These are phyloP conservation scores for Bicyclus anynana DNA, from an alignment of 1,140 invertebrate species.

Conservation along the genomic window DNA sequence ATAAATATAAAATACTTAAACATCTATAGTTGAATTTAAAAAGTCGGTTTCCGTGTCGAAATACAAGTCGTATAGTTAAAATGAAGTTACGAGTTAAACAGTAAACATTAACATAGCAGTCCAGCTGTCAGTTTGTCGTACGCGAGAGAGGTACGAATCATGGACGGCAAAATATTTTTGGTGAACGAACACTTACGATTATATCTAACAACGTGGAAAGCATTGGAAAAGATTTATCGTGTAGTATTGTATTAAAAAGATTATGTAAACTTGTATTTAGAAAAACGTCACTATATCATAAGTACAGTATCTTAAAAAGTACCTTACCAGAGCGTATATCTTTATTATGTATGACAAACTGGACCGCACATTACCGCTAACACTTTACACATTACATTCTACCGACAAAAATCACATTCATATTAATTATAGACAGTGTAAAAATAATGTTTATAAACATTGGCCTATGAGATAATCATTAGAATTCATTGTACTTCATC, in stretches of 20 bases:
- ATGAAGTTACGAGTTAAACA: constrained; percentile 36
- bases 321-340: constrained; percentile 17
- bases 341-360: constrained; percentile 25
- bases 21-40: constrained; percentile 52
- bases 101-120: constrained; percentile 46
- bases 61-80: constrained; percentile 55
- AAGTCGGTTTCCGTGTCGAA: constrained; percentile 59
- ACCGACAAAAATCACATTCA: constrained; percentile 70
- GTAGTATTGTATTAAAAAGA: constrained; percentile 11
- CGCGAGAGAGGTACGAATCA: constrained; percentile 39
- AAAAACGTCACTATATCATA: constrained; percentile 14
- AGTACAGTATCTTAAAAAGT: constrained; percentile 15
- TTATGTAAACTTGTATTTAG: constrained; percentile 19
- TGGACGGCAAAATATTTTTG: constrained; percentile 73
- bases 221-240: constrained; percentile 18
- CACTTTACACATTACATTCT: constrained; percentile 44
- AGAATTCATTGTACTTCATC: constrained; percentile 73
- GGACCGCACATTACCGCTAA: constrained; percentile 57
- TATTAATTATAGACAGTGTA: constrained; percentile 69
- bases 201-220: constrained; percentile 18
- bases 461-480: constrained; percentile 68
- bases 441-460: constrained; percentile 75
- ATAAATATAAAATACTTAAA: constrained; percentile 72
- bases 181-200: constrained; percentile 29
- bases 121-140: constrained; percentile 47